A percentile compares a stretch with the other conserved stretches of the same genome.
Conservation (phyloP, 2,888 invertebrate genomes). For the Stenoptilia bipunctidactyla region DNA sequence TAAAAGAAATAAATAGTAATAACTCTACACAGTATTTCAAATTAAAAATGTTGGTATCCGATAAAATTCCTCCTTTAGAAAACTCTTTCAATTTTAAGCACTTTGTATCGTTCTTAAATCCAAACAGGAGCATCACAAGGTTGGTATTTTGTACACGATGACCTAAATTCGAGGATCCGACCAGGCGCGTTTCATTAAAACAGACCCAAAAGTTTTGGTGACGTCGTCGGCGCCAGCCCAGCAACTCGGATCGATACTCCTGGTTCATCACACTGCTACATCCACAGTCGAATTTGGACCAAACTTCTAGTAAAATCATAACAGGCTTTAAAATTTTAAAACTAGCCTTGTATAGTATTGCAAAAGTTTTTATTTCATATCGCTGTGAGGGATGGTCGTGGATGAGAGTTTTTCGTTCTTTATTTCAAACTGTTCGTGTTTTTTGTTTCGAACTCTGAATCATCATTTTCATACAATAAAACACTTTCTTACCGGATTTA, state of each 20-base stretch:
- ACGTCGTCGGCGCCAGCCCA: conserved; percentile 31
- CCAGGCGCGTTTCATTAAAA: conserved; percentile 57
- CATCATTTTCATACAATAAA: too few species aligned
- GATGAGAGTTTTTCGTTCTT: too few species aligned
- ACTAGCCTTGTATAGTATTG: too few species aligned
- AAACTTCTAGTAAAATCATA: conserved; percentile 26
- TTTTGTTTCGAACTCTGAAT: too few species aligned
- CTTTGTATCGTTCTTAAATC: too few species aligned
- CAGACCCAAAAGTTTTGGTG: conserved; percentile 50
- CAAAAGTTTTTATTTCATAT: too few species aligned
- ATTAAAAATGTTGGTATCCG: not conserved
- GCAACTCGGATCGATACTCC: conserved; percentile 34
- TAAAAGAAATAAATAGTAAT: not conserved
- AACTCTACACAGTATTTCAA: not conserved
- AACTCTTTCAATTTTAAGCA: too few species aligned
- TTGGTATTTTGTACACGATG: conserved; percentile 38
- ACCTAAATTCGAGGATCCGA: conserved; percentile 49
- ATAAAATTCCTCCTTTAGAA: not conserved
- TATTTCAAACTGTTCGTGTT: too few species aligned
- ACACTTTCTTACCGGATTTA: too few species aligned
- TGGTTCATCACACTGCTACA: conserved; percentile 46
- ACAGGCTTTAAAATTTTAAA: conserved; percentile 16
- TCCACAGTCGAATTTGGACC: conserved; percentile 27
- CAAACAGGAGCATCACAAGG: too few species aligned
- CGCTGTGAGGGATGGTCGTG: too few species aligned